Evolutionary conservation across 2,888 invertebrate genomes (phyloP), one percentile per base, ranked within the genome.

Genomic region (Mystacides longicornis): DNA sequence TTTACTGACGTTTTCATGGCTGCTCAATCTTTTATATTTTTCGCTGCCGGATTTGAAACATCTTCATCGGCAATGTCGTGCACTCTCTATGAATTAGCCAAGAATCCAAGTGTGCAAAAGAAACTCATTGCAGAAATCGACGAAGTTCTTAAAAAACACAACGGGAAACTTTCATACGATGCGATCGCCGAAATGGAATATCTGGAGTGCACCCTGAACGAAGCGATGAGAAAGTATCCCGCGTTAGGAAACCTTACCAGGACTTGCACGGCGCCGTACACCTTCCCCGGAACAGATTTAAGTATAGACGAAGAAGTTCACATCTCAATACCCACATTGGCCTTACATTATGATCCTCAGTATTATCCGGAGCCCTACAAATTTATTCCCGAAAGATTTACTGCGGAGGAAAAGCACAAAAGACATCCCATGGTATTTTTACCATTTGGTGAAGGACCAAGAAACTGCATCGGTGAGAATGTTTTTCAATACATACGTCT

Each of bases 371-470:
- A 77, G 11, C 77, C 78, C 4, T 67, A 69, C 42, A 67, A 66
- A 48, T 79, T 77, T 63, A 69, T 74, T 54, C 78, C 78, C 2
- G 73, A 77, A 33, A 68, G 79, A 59, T 80, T 79, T 67, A 63
- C 66, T 19, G 55, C 67, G 0, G 68, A 70, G 45, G 68, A 67
- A 20, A 65, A 62, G 33, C 65, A 64, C 19, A 57, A 63, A 7
- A 64, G 70, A 2, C 70, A 65, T 46, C 69, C 70, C 20, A 62
- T 64, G 23, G 65, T 66, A 0, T 77, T 70, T 54, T 62, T 73
- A 63, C 74, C 77, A 1, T 78, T 77, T 60, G 77, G 77, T 1
- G 71, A 66, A 63, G 77, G 77, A 1, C 69, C 70, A 3, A 65
- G 77, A 33, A 64, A 68, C 18, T 78, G 77, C 58, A 70, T 77